Evolutionary conservation across 2,888 invertebrate species (phyloP), one percentile per base, ranked within the genome.

Genomic region (Muscina levida): DNA sequence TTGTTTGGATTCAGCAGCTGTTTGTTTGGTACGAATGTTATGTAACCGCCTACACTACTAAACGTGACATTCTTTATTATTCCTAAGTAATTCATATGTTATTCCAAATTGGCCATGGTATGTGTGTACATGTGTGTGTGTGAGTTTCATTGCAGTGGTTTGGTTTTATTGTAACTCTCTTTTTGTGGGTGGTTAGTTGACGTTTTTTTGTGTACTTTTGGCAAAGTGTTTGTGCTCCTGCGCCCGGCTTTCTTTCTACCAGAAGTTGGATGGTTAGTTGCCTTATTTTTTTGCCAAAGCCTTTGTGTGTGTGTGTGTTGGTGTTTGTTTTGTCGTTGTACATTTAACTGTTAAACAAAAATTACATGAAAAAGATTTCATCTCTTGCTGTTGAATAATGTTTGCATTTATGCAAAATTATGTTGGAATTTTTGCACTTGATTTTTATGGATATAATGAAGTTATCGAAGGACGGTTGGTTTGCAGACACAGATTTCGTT

Each of bases 291-390:
- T n/a, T n/a, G n/a, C n/a, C n/a, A n/a, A n/a, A n/a, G n/a, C n/a
- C n/a, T n/a, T 15, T 17, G 4, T 13, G 62, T 5, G 62, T 19
- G 19, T 62, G 42, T 42, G 42, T 4, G 3, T 31, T 6, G 37
- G 62, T 39, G 59, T 37, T 11, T n/a, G 22, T 62, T 22, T 31
- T 19, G 8, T 5, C 3, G 62, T 42, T 62, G 62, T 42, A 10
- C 42, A 39, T 42, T 42, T 62, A 62, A 62, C 39, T 19, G 57
- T 56, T 70, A 17, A 65, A 67, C 65, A 59, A 57, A 71, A 65
- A 37, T 48, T 48, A 62, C 78, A 79, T 44, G 44, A 66, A 51
- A 72, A 67, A 79, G 66, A 79, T 79, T 59, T 71, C 51, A 71
- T 74, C 73, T 73, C 19, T 62, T 62, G 8, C 62, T 42, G 62